Percentiles rank a stretch among this genome's conserved stretches.
Conservation (phyloP, 2,888 invertebrate genomes). For the Ornithoptera alexandrae region DNA sequence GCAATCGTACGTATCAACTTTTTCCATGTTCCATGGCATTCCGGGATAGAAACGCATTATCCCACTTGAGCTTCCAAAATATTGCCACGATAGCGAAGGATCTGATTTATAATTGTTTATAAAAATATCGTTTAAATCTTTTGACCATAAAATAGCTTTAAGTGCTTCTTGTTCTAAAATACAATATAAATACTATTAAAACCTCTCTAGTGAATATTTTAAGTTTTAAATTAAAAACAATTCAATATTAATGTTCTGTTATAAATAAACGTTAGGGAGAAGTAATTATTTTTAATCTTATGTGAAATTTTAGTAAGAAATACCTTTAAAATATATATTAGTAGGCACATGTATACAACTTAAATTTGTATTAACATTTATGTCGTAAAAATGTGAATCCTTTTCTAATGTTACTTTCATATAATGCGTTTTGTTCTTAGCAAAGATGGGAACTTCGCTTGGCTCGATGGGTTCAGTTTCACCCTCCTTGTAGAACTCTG, state of each 20-base stretch:
- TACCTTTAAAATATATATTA: constrained; percentile 92
- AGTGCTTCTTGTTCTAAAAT: constrained; percentile 62
- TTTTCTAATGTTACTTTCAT: constrained; percentile 81
- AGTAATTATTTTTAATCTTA: neutral
- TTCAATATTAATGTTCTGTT: no score
- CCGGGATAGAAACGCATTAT: constrained; percentile 96
- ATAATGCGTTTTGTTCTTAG: constrained; percentile 65
- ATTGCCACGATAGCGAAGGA: constrained; percentile 97
- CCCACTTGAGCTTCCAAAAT: constrained; percentile 96
- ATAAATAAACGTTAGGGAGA: neutral
- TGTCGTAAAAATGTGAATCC: constrained; percentile 91
- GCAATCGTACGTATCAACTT: constrained; percentile 92
- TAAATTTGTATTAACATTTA: constrained; percentile 87
- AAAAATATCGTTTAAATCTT: constrained; percentile 90
- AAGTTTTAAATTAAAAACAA: neutral
- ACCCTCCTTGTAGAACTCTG: constrained; percentile 66
- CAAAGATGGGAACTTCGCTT: constrained; percentile 50
- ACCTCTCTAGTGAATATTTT: neutral
- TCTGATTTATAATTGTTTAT: constrained; percentile 91
- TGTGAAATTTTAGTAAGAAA: neutral
- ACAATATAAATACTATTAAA: no score
- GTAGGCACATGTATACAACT: constrained; percentile 97
- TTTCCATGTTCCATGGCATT: constrained; percentile 81
- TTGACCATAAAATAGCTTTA: constrained; percentile 91
- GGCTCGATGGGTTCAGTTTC: constrained; percentile 33